Base-by-base conservation (phyloP, 2,888 invertebrate genomes). In the Orgyia antiqua region DNA sequence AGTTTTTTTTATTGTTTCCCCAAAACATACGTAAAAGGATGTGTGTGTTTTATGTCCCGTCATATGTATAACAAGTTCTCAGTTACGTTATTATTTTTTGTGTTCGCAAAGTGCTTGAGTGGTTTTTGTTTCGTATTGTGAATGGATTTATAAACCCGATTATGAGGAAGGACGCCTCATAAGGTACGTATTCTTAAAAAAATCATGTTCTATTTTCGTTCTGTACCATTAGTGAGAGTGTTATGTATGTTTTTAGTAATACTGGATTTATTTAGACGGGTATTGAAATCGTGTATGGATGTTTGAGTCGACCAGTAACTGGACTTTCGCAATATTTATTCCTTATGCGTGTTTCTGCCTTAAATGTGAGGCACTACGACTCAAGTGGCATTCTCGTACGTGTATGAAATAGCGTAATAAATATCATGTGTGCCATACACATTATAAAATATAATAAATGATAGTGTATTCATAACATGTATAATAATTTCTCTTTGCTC, bases 251-350 rank as follows among this genome's bases (percentile, higher is more conserved):
- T 52, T 50, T 52, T 41, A 46, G 44, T 45, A 45, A 44, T 45
- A 42, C 40, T 31, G 40, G 32, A 5, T n/a, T 12, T 24, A 24
- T 13, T 20, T 20, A 9, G 4, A 15, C 15, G 15, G 15, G 6
- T 15, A 4, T 15, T 15, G 6, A 15, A 15, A 6, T 15, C 15
- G 15, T 15, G 15, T 15, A 4, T 15, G 15, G 15, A 15, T 6
- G 29, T 21, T 33, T 33, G 27, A 41, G 38, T 53, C 37, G 68
- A n/a, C 61, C 67, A 62, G 57, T 83, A 83, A 84, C 84, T 70
- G 84, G 82, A 84, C 84, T 84, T 80, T 82, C 70, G 74, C 70
- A 83, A 83, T 86, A 73, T 63, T 68, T 74, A 84, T 83, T 82
- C 84, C 67, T 57, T 67, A 61, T 56, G 75, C 79, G 83, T 83